Percentiles rank a stretch among this genome's conserved stretches.
Conservation (phyloP, 2,797 vertebrate species). For the Ctenochaetus hawaiiensis region DNA sequence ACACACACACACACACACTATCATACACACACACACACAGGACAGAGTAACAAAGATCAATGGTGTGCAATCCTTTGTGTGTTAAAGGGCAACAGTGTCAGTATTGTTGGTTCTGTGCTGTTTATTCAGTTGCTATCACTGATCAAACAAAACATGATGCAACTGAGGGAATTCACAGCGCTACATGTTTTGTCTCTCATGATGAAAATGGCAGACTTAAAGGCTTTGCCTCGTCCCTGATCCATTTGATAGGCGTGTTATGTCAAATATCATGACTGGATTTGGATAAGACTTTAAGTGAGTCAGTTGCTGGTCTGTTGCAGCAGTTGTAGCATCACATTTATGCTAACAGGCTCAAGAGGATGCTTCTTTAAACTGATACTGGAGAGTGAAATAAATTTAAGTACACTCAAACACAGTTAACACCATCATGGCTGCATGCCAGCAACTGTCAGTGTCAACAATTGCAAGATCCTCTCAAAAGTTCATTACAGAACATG, state of each 20-base stretch:
- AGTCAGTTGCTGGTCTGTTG: neutral
- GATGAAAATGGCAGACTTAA: neutral
- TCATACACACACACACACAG: neutral
- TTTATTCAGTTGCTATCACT: conserved; percentile 17
- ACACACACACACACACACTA: conserved; percentile 14
- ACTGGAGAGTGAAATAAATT: neutral
- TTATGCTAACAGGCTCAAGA: neutral
- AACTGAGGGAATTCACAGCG: neutral
- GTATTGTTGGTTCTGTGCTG: conserved; percentile 3
- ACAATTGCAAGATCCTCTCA: neutral
- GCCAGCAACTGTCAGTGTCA: neutral
- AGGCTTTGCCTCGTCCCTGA: neutral
- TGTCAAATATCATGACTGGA: neutral
- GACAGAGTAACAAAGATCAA: neutral
- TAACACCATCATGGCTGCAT: neutral
- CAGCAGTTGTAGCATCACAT: neutral
- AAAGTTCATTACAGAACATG: neutral
- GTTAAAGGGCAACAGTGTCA: neutral
- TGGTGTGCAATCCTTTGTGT: neutral
- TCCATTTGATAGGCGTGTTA: neutral
- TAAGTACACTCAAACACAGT: neutral
- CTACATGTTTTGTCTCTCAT: neutral
- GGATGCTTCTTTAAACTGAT: neutral
- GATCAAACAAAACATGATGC: conserved; percentile 18
- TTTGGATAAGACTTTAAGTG: neutral